Base-by-base conservation (phyloP, 2,113 vertebrate genomes). In the Lates calcarifer region DNA sequence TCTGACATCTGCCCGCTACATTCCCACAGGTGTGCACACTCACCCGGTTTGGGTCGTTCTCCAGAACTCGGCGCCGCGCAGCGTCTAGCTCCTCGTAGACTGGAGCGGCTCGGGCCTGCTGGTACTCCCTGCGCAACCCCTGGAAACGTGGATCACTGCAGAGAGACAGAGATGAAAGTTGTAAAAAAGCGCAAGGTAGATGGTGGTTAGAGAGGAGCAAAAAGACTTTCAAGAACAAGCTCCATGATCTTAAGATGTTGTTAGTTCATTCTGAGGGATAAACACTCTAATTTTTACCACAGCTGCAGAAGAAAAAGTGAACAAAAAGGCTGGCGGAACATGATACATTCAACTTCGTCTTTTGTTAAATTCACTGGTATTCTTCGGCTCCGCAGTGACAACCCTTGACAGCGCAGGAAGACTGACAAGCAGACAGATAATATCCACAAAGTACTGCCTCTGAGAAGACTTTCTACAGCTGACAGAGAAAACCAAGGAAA, bases 41-140 rank as follows among this genome's bases (percentile, higher is more conserved):
- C 67, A 95, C 94, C 86, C 94, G 77, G 17, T 91, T 29, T 0
- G 92, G 94, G 82, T 95, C 92, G 12, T 88, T 41, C 2, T 95
- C 95, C 70, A 90, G 91, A 39, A 75, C 70, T 39, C 92, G 4
- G 71, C 86, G 86, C 0, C 89, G 78, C 0, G 87, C 87, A 0
- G 79, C 26, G 2, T 93, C 94, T 0, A 94, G 87, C 26, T 94
- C 93, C 2, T 93, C 90, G 6, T 95, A 95, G 39, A 80, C 74
- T 0, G 94, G 94, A 12, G 88, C 89, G 0, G 89, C 90, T 51
- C 91, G 86, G 60, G 83, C 11, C 31, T 79, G 87, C 64, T 84
- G 93, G 74, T 91, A 63, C 62, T 94, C 93, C 80, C 83, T 72
- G 0, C 88, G 91, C 74, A 83, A 37, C 35, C 79, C 90, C 84